Percentiles rank a stretch among this genome's conserved stretches.
These are phyloP conservation scores for Lasioglossum villosulum DNA, from an alignment of 2,888 invertebrate species.

Conservation along the genomic window DNA sequence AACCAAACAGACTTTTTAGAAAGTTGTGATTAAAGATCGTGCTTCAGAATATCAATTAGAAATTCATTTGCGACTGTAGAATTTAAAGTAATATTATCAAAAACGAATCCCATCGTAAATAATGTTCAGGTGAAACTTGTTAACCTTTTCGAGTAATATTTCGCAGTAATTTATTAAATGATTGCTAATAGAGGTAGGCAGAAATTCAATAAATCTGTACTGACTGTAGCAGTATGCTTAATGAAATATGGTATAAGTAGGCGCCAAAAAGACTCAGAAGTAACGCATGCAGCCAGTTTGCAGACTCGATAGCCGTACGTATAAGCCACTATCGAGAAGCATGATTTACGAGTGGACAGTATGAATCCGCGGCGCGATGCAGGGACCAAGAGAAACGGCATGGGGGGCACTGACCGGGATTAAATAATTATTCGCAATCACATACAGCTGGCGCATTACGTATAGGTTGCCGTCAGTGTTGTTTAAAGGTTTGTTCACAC, in stretches of 20 bases:
- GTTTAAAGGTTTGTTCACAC: conserved; percentile 56
- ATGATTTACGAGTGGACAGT: conserved; percentile 77
- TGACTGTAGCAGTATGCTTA: not conserved
- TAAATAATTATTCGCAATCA: conserved; percentile 81
- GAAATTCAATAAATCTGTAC: not conserved
- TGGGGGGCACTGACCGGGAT: conserved; percentile 66
- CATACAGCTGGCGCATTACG: conserved; percentile 76
- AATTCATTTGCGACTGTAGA: not conserved
- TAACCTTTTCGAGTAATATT: not conserved
- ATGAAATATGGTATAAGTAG: conserved; percentile 36
- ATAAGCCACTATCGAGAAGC: conserved; percentile 54
- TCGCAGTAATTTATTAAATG: conserved; percentile 6
- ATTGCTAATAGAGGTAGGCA: conserved; percentile 9
- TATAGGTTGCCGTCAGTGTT: conserved; percentile 62
- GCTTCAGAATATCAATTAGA: not conserved
- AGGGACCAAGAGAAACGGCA: conserved; percentile 52
- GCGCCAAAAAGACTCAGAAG: conserved; percentile 30
- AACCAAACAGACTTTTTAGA: not conserved
- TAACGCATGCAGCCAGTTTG: conserved; percentile 36
- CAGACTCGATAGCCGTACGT: conserved; percentile 48
- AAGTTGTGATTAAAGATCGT: not conserved
- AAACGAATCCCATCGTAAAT: not conserved
- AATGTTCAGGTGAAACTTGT: not conserved
- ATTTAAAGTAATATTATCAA: not conserved
- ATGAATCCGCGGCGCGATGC: conserved; percentile 73